phyloP scores from a whole-genome alignment of 2,888 invertebrate genomes.

The Xanthia icteritia region DNA sequence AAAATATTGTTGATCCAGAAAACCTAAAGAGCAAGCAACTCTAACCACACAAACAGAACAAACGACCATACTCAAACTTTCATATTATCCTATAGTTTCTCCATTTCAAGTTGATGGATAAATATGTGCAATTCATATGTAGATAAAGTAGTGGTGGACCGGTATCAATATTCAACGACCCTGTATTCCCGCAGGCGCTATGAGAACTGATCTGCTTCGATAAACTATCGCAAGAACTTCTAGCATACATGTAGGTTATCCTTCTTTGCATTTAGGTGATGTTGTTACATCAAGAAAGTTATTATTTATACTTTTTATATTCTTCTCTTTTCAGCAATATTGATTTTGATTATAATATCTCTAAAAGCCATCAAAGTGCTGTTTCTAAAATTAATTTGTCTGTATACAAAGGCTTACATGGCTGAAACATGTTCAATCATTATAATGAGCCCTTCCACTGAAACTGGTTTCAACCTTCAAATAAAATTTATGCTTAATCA shows the following conservation, averaged over 20 bases:
- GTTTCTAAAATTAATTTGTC: too few relatives aligned
- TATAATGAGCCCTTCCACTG: neutral
- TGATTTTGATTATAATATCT: neutral
- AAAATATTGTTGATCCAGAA: too few relatives aligned
- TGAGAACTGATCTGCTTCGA: conserved; percentile 20
- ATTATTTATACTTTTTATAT: neutral
- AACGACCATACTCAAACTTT: neutral
- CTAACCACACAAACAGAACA: too few relatives aligned
- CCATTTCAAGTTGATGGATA: neutral
- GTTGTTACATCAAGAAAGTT: neutral
- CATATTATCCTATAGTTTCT: neutral
- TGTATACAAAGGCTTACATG: neutral
- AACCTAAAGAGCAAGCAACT: too few relatives aligned
- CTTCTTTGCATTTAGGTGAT: neutral
- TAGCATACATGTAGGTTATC: neutral
- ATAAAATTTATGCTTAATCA: conserved; percentile 1
- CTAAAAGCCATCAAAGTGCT: neutral
- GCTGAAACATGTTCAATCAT: neutral
- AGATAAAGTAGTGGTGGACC: neutral
- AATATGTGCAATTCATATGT: conserved; percentile 3
- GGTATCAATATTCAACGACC: conserved; percentile 40
- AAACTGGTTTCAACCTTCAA: neutral
- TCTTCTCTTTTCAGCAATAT: neutral
- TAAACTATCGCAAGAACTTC: neutral
- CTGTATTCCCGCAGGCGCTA: conserved; percentile 35